Percentiles rank a stretch among this genome's conserved stretches.
Evolutionary conservation across 2,113 vertebrate genomes (phyloP).

Genomic region (Rhinogobius similis): DNA sequence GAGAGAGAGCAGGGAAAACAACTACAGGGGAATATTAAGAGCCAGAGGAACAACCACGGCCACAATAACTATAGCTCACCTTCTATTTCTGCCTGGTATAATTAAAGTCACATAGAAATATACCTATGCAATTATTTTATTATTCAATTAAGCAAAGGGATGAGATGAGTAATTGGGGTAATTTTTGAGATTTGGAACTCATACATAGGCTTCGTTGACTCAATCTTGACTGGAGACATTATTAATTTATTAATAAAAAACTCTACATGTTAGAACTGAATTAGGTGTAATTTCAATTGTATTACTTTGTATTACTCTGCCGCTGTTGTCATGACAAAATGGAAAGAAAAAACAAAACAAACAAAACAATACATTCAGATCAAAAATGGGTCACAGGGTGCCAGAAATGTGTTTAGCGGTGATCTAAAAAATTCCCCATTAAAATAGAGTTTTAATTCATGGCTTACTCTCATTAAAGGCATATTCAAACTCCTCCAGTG

Average conservation of each 20-base stretch:
- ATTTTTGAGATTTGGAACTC: not conserved
- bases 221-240: not conserved
- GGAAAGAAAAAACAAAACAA: not conserved
- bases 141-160: slow-evolving; percentile 16
- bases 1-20: slow-evolving; percentile 18
- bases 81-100: slow-evolving; percentile 40
- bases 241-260: too few relatives aligned
- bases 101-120: slow-evolving; percentile 47
- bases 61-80: slow-evolving; percentile 22
- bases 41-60: slow-evolving; percentile 27
- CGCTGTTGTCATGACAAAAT: not conserved
- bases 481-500: slow-evolving; percentile 95
- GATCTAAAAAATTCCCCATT: too few relatives aligned
- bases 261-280: too few relatives aligned
- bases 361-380: not conserved
- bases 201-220: not conserved
- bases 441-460: not conserved
- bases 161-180: not conserved
- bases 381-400: not conserved
- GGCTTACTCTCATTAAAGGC: slow-evolving; percentile 95
- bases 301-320: not conserved
- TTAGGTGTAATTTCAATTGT: too few relatives aligned
- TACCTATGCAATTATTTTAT: slow-evolving; percentile 12
- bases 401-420: not conserved
- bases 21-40: slow-evolving; percentile 58